phyloP scores from a whole-genome alignment of 2,888 invertebrate genomes.

The Pseudanteris insignis region DNA sequence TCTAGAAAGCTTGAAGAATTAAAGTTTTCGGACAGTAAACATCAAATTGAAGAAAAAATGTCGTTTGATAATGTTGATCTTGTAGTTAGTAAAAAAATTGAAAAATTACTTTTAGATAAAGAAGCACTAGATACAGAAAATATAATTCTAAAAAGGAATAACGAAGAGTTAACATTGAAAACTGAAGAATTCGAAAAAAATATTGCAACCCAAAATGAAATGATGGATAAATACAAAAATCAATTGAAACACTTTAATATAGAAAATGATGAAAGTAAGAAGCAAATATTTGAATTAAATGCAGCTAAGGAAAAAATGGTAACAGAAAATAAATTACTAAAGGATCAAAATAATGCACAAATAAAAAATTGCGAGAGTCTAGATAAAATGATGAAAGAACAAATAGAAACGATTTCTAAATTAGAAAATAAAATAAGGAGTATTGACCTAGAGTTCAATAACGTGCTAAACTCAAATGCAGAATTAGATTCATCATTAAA shows the following conservation, averaged over 20 bases:
- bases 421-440: constrained; percentile 10
- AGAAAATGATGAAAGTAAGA: constrained; percentile 13
- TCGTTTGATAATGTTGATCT: constrained; percentile 22
- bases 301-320: constrained; percentile 40
- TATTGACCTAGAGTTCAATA: constrained; percentile 21
- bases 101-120: constrained; percentile 21
- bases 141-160: constrained; percentile 10
- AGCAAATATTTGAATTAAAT: constrained; percentile 36
- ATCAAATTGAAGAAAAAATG: constrained; percentile 19
- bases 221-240: constrained; percentile 14
- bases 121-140: constrained; percentile 18
- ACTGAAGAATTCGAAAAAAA: constrained; percentile 22
- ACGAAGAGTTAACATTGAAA: constrained; percentile 14
- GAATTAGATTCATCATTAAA: constrained; percentile 35
- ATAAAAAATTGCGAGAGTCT: constrained; percentile 41
- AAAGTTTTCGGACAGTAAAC: constrained; percentile 19
- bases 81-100: constrained; percentile 16
- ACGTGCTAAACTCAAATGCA: constrained; percentile 9
- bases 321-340: constrained; percentile 51
- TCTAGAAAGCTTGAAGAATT: constrained; percentile 23
- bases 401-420: constrained; percentile 2
- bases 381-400: constrained; percentile 17
- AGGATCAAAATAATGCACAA: constrained; percentile 50
- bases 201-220: constrained; percentile 37
- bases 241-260: constrained; percentile 1